phyloP scores from a whole-genome alignment of 2,888 invertebrate species.

The Andrena flavipes region DNA sequence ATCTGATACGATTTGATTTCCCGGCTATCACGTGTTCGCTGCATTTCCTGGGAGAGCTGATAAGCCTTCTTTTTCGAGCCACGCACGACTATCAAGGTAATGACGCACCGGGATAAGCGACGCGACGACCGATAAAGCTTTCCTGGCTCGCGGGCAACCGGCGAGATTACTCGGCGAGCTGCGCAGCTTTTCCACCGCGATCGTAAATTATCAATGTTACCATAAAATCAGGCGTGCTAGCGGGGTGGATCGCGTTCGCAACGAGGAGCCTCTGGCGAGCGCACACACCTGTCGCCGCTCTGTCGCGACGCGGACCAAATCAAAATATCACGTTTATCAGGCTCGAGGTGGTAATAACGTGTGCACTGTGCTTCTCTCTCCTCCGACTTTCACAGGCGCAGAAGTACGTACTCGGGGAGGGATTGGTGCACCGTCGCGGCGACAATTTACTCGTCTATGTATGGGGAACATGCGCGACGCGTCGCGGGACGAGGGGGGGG shows the following conservation, averaged over 20 bases:
- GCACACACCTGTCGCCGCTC: conserved; percentile 52
- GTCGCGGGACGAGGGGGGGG: conserved; percentile 30
- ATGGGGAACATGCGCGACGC: conserved; percentile 46
- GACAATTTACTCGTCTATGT: conserved; percentile 44
- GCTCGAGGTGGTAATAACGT: conserved; percentile 14
- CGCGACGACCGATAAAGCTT: conserved; percentile 61
- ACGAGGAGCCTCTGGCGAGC: conserved; percentile 32
- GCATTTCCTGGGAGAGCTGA: conserved; percentile 65
- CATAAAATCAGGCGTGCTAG: conserved; percentile 33
- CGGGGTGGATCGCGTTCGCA: neutral
- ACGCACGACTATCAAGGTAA: conserved; percentile 57
- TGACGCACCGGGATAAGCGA: conserved; percentile 64
- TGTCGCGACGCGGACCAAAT: conserved; percentile 42
- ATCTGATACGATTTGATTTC: conserved; percentile 58
- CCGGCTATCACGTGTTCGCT: conserved; percentile 41
- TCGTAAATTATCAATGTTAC: conserved; percentile 55
- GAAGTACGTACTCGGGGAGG: neutral
- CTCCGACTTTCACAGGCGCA: too few species aligned
- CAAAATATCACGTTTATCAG: conserved; percentile 34
- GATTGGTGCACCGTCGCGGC: conserved; percentile 17
- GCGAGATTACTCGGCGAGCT: conserved; percentile 41
- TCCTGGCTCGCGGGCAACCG: conserved; percentile 40
- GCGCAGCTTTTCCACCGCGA: conserved; percentile 50
- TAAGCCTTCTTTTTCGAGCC: conserved; percentile 57
- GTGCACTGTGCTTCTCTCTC: too few species aligned